A percentile compares a stretch with the other conserved stretches of the same genome.
These are phyloP conservation scores for Chelon labrosus DNA, from an alignment of 2,797 vertebrate genomes.

Conservation along the genomic window DNA sequence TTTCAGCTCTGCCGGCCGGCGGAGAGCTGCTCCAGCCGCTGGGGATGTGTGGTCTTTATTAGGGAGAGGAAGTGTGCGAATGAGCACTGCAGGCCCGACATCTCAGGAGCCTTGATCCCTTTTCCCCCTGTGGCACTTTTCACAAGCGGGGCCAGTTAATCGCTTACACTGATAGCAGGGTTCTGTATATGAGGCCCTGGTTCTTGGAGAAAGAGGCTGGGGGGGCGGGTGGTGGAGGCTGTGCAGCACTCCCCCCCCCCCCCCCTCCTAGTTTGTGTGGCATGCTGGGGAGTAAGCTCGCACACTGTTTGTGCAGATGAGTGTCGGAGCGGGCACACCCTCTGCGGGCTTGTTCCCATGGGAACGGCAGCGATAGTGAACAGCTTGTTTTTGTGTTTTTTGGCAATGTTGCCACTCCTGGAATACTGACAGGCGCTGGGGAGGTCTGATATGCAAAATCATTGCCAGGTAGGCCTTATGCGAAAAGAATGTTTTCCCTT, in stretches of 20 bases:
- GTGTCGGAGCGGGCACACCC: conserved; percentile 72
- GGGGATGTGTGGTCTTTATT: conserved; percentile 79
- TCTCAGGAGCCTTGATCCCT: conserved; percentile 78
- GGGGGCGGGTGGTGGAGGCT: conserved; percentile 3
- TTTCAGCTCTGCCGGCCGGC: conserved; percentile 27
- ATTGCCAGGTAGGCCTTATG: conserved; percentile 70
- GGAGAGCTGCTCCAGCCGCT: conserved; percentile 33
- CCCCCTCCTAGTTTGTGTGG: conserved; percentile 32
- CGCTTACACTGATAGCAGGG: conserved; percentile 63
- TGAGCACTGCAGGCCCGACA: conserved; percentile 70
- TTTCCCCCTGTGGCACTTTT: conserved; percentile 69
- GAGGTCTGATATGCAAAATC: conserved; percentile 76
- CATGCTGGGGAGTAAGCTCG: conserved; percentile 43
- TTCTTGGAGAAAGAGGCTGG: conserved; percentile 35
- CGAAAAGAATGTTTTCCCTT: conserved; percentile 55
- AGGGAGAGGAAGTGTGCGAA: conserved; percentile 77
- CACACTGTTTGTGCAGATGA: conserved; percentile 76
- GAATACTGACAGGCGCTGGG: conserved; percentile 73
- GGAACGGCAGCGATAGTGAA: conserved; percentile 76
- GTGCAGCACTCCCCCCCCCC: conserved; percentile 2
- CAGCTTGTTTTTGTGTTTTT: conserved; percentile 83
- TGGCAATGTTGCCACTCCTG: conserved; percentile 71
- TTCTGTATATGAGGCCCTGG: conserved; percentile 44
- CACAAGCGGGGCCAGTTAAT: conserved; percentile 71
- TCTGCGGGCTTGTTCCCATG: conserved; percentile 78